Evolutionary conservation across 2,797 vertebrate genomes (phyloP), one percentile per base, ranked within the genome.

Genomic region (Selene dorsalis): DNA sequence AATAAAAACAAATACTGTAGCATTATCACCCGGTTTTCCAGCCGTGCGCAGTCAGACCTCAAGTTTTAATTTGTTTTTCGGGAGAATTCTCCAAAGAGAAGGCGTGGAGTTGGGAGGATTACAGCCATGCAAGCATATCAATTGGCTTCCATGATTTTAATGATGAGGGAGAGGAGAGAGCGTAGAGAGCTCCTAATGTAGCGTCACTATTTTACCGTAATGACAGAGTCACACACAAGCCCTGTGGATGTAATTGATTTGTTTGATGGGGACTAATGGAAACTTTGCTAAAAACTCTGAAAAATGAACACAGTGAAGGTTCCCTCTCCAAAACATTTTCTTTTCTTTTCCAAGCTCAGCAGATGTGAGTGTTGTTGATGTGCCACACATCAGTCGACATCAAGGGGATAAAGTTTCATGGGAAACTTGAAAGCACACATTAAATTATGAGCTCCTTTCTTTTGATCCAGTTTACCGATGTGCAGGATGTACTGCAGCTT

Each of bases 51-150:
- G 65, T 65, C 75, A 59, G 72, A 73, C 71, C 48, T 59, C 48
- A 45, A 75, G 74, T 83, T 80, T 82, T 82, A 89, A 86, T 89
- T 82, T 83, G 84, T 86, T 88, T 89, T 84, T 69, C 58, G 1
- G 12, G 69, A 0, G 56, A 80, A 71, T 72, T 73, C 84, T 80
- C 83, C 11, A 4, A 13, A 70, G 82, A 83, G 53, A 26, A 48
- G 47, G 47, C 57, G 16, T 28, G 1, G 68, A 74, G 73, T 62
- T 56, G 13, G 73, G 81, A 83, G 81, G 82, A 87, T 88, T 81
- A 84, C 62, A 74, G 62, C 83, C 74, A 75, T 48, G 80, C 86
- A 66, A 83, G 82, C 86, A 80, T 79, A 87, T 88, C 85, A 81
- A 76, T 82, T 72, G 83, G 77, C 77, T 75, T 77, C 57, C 32